Conservation (phyloP, 2,888 invertebrate genomes). For the Acleris emargana region DNA sequence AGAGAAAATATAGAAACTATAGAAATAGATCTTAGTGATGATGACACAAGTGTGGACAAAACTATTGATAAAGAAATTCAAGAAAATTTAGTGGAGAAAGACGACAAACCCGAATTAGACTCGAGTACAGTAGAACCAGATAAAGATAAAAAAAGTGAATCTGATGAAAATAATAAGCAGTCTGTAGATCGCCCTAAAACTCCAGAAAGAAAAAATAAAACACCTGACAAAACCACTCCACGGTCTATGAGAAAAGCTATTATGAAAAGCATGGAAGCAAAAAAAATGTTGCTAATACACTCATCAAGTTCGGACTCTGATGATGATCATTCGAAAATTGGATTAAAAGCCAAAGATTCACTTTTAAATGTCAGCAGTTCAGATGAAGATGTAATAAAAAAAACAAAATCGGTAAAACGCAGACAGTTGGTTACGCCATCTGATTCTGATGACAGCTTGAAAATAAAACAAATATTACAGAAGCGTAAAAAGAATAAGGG, state of each 20-base stretch:
- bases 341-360: slow-evolving; percentile 54
- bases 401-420: slow-evolving; percentile 29
- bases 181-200: slow-evolving; percentile 23
- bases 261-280: slow-evolving; percentile 66
- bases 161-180: slow-evolving; percentile 3
- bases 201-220: slow-evolving; percentile 42
- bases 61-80: slow-evolving; percentile 15
- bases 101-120: neutral
- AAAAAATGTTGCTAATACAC: slow-evolving; percentile 62
- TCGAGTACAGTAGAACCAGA: slow-evolving; percentile 30
- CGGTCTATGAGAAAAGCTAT: slow-evolving; percentile 57
- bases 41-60: slow-evolving; percentile 20
- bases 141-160: slow-evolving; percentile 24
- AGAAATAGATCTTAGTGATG: neutral
- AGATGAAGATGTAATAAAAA: slow-evolving; percentile 48
- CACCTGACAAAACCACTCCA: slow-evolving; percentile 43
- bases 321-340: slow-evolving; percentile 57
- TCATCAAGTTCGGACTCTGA: slow-evolving; percentile 72
- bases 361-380: slow-evolving; percentile 51
- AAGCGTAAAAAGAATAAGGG: slow-evolving; percentile 25
- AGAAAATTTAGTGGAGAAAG: neutral
- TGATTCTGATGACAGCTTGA: slow-evolving; percentile 48
- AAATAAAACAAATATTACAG: slow-evolving; percentile 38
- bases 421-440: slow-evolving; percentile 40
- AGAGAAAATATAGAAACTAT: neutral